A percentile compares a stretch with the other conserved stretches of the same genome.
Conservation (phyloP, 2,888 invertebrate genomes). For the Allophyes oxyacanthae region DNA sequence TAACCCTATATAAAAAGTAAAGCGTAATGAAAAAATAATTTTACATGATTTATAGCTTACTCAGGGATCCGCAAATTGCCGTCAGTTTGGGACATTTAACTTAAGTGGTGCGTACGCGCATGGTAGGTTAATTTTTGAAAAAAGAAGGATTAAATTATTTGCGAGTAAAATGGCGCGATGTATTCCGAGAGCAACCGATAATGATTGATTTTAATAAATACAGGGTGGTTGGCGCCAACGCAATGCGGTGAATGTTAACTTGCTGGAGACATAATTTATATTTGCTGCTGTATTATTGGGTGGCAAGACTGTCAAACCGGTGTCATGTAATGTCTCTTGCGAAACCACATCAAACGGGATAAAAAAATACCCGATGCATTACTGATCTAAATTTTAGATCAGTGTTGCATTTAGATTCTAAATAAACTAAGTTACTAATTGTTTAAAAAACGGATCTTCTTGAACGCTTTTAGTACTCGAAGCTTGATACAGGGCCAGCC, state of each 20-base stretch:
- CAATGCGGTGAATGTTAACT: conserved; percentile 35
- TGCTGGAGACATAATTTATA: conserved; percentile 45
- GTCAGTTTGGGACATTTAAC: conserved; percentile 87
- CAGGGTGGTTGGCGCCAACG: conserved; percentile 60
- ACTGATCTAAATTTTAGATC: no score
- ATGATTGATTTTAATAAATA: conserved; percentile 77
- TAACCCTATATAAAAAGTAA: conserved; percentile 67
- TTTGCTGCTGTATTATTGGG: conserved; percentile 36
- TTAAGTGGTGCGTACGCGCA: conserved; percentile 83
- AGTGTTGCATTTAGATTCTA: no score
- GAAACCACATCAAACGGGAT: conserved; percentile 7
- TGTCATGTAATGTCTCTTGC: conserved; percentile 43
- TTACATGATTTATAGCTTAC: conserved; percentile 88
- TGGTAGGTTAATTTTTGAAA: conserved; percentile 73
- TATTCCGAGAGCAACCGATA: conserved; percentile 64
- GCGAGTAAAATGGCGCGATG: conserved; percentile 68
- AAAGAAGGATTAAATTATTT: conserved; percentile 63
- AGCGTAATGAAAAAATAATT: conserved; percentile 87
- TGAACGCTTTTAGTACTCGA: no score
- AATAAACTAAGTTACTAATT: no score
- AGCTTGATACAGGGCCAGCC: no score
- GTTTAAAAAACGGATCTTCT: no score
- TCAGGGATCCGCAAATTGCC: conserved; percentile 84
- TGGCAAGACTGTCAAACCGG: conserved; percentile 44
- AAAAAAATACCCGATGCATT: neutral